These are phyloP conservation scores for Cherax quadricarinatus DNA, from an alignment of 1,140 invertebrate genomes.

Conservation along the genomic window DNA sequence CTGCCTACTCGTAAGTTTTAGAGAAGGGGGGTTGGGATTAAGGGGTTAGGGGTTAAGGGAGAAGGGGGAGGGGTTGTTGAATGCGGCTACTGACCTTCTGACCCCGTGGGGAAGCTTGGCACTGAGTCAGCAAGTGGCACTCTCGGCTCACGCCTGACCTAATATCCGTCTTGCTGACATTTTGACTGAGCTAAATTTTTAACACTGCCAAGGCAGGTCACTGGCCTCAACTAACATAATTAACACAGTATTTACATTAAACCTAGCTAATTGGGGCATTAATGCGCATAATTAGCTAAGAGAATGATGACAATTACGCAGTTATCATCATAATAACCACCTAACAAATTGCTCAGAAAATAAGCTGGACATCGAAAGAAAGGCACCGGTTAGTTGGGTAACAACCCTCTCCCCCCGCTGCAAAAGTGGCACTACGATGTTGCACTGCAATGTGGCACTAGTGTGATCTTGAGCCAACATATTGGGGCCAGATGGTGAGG, in stretches of 20 bases:
- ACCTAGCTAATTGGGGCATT: too few species aligned
- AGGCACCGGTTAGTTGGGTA: neutral
- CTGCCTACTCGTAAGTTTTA: too few species aligned
- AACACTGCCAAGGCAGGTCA: neutral
- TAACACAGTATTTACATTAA: too few species aligned
- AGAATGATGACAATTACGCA: too few species aligned
- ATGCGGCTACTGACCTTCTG: neutral
- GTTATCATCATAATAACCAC: neutral
- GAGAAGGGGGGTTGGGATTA: too few species aligned
- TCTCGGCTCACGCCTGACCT: neutral
- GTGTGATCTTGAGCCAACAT: conserved; percentile 45
- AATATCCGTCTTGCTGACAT: conserved; percentile 25
- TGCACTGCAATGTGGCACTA: neutral
- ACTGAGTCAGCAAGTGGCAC: neutral
- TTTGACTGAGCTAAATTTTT: neutral
- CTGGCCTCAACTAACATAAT: neutral
- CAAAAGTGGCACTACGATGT: too few species aligned
- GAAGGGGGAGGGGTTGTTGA: too few species aligned
- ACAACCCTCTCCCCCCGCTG: neutral
- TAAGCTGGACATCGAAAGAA: neutral
- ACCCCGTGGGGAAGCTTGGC: neutral
- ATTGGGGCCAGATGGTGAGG: conserved; percentile 35
- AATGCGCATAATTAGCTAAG: too few species aligned
- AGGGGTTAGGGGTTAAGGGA: too few species aligned
- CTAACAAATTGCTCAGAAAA: neutral